Conservation (phyloP, 2,888 invertebrate genomes). For the Zygothrica quintamaculata region DNA sequence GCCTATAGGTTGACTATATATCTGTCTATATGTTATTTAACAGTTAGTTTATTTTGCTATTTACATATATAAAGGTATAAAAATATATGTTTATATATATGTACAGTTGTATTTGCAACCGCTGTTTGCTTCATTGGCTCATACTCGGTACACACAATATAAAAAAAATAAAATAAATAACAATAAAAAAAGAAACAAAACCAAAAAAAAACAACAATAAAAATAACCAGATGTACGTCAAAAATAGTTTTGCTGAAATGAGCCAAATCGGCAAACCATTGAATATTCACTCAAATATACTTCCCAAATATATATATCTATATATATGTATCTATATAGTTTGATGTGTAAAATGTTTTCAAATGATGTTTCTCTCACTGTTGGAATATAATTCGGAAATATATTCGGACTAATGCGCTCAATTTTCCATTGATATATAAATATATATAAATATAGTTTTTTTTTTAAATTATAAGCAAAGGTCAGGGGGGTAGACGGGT, state of each 20-base stretch:
- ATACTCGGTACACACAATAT: constrained; percentile 26
- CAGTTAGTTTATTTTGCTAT: constrained; percentile 31
- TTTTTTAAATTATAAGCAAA: constrained; percentile 9
- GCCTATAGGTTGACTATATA: too few species aligned
- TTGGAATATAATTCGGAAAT: constrained; percentile 5
- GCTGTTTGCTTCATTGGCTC: constrained; percentile 39
- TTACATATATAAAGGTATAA: constrained; percentile 1
- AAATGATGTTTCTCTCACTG: too few species aligned
- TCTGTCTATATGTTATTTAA: too few species aligned
- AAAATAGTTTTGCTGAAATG: constrained; percentile 63
- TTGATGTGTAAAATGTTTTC: too few species aligned
- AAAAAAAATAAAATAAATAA: neutral
- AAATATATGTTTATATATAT: neutral
- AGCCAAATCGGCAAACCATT: constrained; percentile 28
- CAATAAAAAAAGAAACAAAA: too few species aligned
- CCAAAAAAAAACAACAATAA: constrained; percentile 6
- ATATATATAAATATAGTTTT: neutral
- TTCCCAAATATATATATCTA: too few species aligned
- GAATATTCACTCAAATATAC: constrained; percentile 7
- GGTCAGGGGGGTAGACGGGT: neutral
- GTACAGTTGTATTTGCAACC: constrained; percentile 24
- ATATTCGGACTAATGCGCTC: constrained; percentile 48
- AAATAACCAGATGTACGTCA: constrained; percentile 40
- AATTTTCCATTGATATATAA: constrained; percentile 15
- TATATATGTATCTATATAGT: too few species aligned